Evolutionary conservation across 2,888 invertebrate genomes (phyloP), one percentile per base, ranked within the genome.

Genomic region (Sceliomorpha sp.): DNA sequence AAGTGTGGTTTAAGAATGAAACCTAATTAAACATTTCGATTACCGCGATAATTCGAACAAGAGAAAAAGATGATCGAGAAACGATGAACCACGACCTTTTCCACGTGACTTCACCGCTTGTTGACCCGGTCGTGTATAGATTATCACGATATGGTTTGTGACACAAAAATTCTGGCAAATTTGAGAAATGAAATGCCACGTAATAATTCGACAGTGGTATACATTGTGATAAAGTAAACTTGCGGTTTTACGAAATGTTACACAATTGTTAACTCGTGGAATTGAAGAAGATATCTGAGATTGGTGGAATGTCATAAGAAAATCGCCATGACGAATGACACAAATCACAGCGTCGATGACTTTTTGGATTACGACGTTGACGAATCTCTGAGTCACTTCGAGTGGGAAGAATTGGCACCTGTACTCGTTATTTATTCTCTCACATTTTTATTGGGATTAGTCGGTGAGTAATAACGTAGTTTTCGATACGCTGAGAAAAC

Each of bases 391-490:
- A 85, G 81, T 17, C 84, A 82, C 32, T 91, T 90, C 77, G 86
- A 90, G 67, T 90, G 92, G 90, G 82, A 84, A 6, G 92, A 92
- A 83, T 83, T 92, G 48, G 85, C 89, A 24, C 92, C 92, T 0
- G 90, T 91, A 2, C 88, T 91, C 9, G 80, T 91, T 12, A 89
- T 92, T 34, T 93, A 92, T 83, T 89, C 90, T 5, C 79, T 92
- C 15, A 92, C 92, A 1, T 90, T 93, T 74, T 82, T 91, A 47
- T 84, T 92, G 26, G 93, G 93, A 26, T 86, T 92, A 32, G 88
- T 90, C 20, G 93, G 93, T 72, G 91, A 92, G 81, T 71, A n/a
- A n/a, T n/a, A n/a, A n/a, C n/a, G n/a, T n/a, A n/a, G n/a, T n/a
- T n/a, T n/a, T n/a, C n/a, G n/a, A n/a, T n/a, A n/a, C n/a, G n/a